These are phyloP conservation scores for Drosophila mettleri DNA, from an alignment of 2,888 invertebrate genomes.

Conservation along the genomic window DNA sequence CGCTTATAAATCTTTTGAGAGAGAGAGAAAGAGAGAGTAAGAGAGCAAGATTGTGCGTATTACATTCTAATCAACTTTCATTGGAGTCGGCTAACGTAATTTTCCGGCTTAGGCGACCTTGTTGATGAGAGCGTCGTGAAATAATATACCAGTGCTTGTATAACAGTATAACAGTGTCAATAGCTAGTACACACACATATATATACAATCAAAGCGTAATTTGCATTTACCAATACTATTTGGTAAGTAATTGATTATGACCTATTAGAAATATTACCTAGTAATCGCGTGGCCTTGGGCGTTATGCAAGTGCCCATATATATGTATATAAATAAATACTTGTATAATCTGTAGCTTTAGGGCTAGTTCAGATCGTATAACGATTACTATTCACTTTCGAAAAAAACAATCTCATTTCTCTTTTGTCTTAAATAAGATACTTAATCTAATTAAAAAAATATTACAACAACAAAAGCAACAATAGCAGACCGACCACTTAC, in stretches of 20 bases:
- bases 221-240: slow-evolving; percentile 30
- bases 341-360: neutral
- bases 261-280: slow-evolving; percentile 29
- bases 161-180: slow-evolving; percentile 8
- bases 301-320: slow-evolving; percentile 42
- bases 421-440: slow-evolving; percentile 8
- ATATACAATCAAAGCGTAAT: slow-evolving; percentile 46
- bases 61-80: slow-evolving; percentile 52
- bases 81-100: slow-evolving; percentile 45
- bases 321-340: neutral
- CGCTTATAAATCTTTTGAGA: slow-evolving; percentile 5
- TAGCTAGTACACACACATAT: neutral
- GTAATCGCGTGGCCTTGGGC: slow-evolving; percentile 45
- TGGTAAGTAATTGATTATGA: slow-evolving; percentile 52
- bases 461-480: slow-evolving; percentile 6
- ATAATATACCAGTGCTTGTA: slow-evolving; percentile 29
- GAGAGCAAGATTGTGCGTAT: slow-evolving; percentile 17
- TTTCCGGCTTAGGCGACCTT: slow-evolving; percentile 49
- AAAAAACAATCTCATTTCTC: slow-evolving; percentile 19
- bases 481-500: slow-evolving; percentile 14
- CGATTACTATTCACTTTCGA: slow-evolving; percentile 6
- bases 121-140: too few relatives aligned
- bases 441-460: slow-evolving; percentile 17
- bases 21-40: neutral
- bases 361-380: neutral